A percentile compares a stretch with the other conserved stretches of the same genome.
phyloP scores from a whole-genome alignment of 2,113 vertebrate genomes.

The Gymnocephalus cernua region DNA sequence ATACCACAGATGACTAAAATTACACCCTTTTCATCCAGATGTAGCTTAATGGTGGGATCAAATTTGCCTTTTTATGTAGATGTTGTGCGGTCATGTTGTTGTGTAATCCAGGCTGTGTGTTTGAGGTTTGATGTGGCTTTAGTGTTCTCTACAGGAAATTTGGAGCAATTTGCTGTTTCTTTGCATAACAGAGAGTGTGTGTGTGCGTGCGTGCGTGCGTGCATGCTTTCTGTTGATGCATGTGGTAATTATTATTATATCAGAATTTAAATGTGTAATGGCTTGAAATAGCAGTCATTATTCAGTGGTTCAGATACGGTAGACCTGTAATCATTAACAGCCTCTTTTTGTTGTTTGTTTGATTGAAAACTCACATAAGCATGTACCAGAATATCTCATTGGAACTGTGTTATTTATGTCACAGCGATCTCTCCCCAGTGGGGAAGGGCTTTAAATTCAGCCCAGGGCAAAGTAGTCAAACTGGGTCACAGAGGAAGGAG shows the following conservation, averaged over 20 bases:
- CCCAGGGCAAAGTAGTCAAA: constrained; percentile 73
- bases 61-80: constrained; percentile 25
- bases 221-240: not conserved
- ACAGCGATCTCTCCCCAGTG: constrained; percentile 36
- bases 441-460: constrained; percentile 62
- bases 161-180: constrained; percentile 10
- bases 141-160: not conserved
- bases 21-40: constrained; percentile 35
- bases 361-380: constrained; percentile 25
- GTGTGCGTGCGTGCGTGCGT: not conserved
- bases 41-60: constrained; percentile 21
- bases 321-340: not conserved
- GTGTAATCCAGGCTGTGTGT: constrained; percentile 19
- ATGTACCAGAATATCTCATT: constrained; percentile 28
- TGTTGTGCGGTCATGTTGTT: not conserved
- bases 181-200: constrained; percentile 6
- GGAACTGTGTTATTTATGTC: constrained; percentile 58
- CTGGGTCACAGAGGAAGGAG: constrained; percentile 73
- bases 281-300: constrained; percentile 26
- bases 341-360: not conserved
- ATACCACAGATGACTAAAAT: constrained; percentile 35
- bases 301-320: constrained; percentile 25
- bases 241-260: constrained; percentile 33
- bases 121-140: constrained; percentile 7
- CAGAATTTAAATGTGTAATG: constrained; percentile 24